Conservation (phyloP, 2,888 invertebrate genomes). For the Melolontha melolontha region DNA sequence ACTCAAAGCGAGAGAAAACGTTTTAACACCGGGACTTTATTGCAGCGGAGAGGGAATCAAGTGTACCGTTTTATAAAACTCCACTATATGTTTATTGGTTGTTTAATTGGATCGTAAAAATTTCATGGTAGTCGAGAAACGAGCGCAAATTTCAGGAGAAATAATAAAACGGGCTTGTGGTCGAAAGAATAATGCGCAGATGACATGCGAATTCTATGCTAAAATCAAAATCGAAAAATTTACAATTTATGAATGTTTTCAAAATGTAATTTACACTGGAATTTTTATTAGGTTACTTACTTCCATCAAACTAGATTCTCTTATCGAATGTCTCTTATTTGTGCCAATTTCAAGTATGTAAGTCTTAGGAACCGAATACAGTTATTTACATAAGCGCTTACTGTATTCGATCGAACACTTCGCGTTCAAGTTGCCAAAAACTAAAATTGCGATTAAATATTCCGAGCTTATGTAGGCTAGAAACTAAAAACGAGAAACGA, state of each 20-base stretch:
- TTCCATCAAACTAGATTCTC: too few species aligned
- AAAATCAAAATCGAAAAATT: too few species aligned
- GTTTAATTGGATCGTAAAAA: constrained; percentile 37
- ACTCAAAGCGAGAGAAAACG: constrained; percentile 19
- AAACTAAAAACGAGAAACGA: too few species aligned
- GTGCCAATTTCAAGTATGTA: too few species aligned
- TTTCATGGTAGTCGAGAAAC: constrained; percentile 34
- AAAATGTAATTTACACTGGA: not conserved
- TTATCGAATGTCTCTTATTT: not conserved
- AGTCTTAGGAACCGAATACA: too few species aligned
- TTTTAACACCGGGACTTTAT: constrained; percentile 28
- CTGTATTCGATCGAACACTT: too few species aligned
- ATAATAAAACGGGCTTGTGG: constrained; percentile 15
- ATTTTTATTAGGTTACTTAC: too few species aligned
- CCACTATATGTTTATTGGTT: constrained; percentile 33
- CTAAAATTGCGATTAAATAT: too few species aligned
- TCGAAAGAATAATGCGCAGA: not conserved
- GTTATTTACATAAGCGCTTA: too few species aligned
- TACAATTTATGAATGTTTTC: too few species aligned
- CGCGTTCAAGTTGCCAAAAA: too few species aligned
- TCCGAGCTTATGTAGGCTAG: too few species aligned
- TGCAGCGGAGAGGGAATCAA: constrained; percentile 34
- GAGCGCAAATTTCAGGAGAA: constrained; percentile 30
- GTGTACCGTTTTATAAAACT: constrained; percentile 34
- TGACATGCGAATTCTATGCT: not conserved